Evolutionary conservation across 2,888 invertebrate species (phyloP), one percentile per base, ranked within the genome.

Genomic region (Tachina grossa): DNA sequence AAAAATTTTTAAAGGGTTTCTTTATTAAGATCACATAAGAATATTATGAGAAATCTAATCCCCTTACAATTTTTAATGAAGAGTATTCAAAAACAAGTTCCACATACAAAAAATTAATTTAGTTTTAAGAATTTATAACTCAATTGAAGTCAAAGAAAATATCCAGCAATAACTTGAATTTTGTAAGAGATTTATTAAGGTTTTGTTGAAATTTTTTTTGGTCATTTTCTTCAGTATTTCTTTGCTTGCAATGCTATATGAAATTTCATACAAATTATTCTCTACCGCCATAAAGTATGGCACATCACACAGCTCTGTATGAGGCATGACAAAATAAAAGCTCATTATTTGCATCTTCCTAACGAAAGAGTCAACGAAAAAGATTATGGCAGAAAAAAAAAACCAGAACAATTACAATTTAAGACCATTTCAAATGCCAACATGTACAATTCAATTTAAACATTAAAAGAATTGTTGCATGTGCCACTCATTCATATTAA

Each of bases 401-500:
- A 79, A 71, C 71, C 53, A 83, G 66, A 78, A 78, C 77, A 78
- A 83, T 83, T 78, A 78, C 77, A 83, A 83, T 83, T 78, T 77
- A 78, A 83, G 66, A 72, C 72, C 59, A 78, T 75, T 85, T 78
- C 74, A 85, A 85, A 85, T 85, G 78, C 85, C 85, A 79, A 76
- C 85, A 72, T 83, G 72, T 61, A 83, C 83, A 83, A 72, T 80
- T 82, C 59, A 83, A 83, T 80, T 79, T 72, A 68, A 83, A 68
- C 57, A 59, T 68, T 45, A 83, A 80, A 71, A 61, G 69, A 85
- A 79, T 85, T 78, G 79, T 75, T 83, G 79, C 82, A 86, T 84
- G 83, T 84, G 85, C 85, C 84, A 86, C 86, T 84, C 84, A 87
- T 84, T 83, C 86, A 84, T 81, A 82, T 77, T 69, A 77, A 81